Percentiles rank a stretch among this genome's conserved stretches.
Conservation (phyloP, 2,888 invertebrate species). For the Ernsta delagoae region DNA sequence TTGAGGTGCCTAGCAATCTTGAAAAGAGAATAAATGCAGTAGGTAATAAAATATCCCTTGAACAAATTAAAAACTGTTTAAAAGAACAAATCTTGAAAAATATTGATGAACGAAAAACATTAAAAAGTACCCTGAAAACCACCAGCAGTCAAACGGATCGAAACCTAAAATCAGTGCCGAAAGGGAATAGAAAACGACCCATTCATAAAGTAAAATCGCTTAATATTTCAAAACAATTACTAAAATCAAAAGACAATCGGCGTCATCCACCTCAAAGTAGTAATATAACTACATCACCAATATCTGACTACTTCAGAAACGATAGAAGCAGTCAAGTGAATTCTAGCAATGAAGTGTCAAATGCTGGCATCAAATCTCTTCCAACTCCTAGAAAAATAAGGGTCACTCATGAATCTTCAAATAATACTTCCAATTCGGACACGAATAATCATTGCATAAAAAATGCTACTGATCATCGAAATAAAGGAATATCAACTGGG, state of each 20-base stretch:
- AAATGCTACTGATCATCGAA: neutral
- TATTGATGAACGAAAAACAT: conserved; percentile 35
- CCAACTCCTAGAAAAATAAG: conserved; percentile 28
- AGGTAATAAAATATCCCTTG: conserved; percentile 64
- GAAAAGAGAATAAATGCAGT: conserved; percentile 47
- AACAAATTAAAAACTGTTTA: conserved; percentile 67
- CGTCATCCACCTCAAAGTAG: conserved; percentile 15
- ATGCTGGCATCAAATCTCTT: conserved; percentile 50
- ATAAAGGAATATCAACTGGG: conserved; percentile 30
- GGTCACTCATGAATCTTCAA: conserved; percentile 4
- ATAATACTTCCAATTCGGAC: conserved; percentile 23
- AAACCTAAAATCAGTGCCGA: conserved; percentile 39
- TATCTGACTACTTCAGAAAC: conserved; percentile 48
- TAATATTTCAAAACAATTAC: conserved; percentile 68
- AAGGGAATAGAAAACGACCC: conserved; percentile 52
- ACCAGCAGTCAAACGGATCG: conserved; percentile 40
- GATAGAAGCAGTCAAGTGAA: conserved; percentile 42
- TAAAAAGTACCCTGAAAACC: conserved; percentile 35
- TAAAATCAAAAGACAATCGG: conserved; percentile 42
- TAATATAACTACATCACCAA: conserved; percentile 42
- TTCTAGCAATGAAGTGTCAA: conserved; percentile 39
- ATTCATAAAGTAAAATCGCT: conserved; percentile 75
- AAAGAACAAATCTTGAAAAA: conserved; percentile 59
- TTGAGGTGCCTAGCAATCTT: conserved; percentile 66
- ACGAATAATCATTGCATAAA: neutral